Base-by-base conservation (phyloP, 2,113 vertebrate species). In the Ginglymostoma cirratum region DNA sequence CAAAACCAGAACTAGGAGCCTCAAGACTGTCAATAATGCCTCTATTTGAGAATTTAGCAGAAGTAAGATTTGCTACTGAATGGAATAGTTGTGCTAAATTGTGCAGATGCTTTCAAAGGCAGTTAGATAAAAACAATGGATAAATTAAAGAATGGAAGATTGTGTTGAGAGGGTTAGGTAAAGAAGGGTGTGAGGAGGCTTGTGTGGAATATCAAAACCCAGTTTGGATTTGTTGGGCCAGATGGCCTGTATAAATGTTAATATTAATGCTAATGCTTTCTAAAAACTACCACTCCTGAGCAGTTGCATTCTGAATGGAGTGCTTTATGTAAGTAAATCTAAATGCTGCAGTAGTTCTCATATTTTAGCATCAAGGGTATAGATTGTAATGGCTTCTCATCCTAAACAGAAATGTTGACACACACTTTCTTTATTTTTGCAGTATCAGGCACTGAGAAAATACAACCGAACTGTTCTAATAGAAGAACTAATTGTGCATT, bases 401-500 rank as follows among this genome's bases (percentile, higher is more conserved):
- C 8, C 15, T 72, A 52, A 52, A 34, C 14, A 8, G 42, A 45
- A 95, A 52, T 17, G 23, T 15, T 95, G 45, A 95, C 94, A 65
- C 42, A 76, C 15, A 12, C 5, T 24, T 30, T 45, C 45, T 45
- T 72, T 21, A 14, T 96, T 80, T 12, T 70, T 96, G 5, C 97
- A 99, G 98, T 99, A 98, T 96, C 97, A 99, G 97, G 98, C 98
- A 85, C 97, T 98, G 97, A 98, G 98, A 97, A 98, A 98, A 96
- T 98, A 98, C 96, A 98, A 97, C 96, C 98, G 98, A 97, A 99
- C 98, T 0, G 96, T 98, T 17, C 96, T 99, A 96, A 98, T 99
- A 97, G 98, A 99, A 97, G 98, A 98, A 45, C 96, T 99, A 95
- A 99, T 99, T 96, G 98, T 98, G 0, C 98, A 97, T 95, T 99